Percentiles rank a stretch among this genome's conserved stretches.
These are phyloP conservation scores for Adineta ricciae DNA, from an alignment of 2,888 invertebrate species.

Conservation along the genomic window DNA sequence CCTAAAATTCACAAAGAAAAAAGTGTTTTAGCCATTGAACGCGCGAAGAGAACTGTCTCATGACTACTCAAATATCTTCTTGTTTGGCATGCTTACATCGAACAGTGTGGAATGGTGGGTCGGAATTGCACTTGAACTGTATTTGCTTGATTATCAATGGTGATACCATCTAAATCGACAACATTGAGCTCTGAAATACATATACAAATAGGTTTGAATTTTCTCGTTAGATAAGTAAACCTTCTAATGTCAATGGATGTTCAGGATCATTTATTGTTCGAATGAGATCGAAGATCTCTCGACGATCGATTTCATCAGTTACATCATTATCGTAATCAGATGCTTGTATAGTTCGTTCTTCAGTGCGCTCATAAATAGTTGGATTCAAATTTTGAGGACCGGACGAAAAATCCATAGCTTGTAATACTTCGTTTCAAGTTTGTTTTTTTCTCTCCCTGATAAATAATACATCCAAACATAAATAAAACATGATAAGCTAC, in stretches of 20 bases:
- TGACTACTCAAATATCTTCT: no score
- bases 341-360: constrained; percentile 22
- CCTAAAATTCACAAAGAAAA: not conserved
- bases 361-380: constrained; percentile 23
- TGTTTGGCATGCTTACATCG: constrained; percentile 57
- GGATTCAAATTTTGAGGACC: constrained; percentile 27
- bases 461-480: not conserved
- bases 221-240: not conserved
- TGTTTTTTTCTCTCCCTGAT: not conserved
- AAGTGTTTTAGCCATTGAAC: no score
- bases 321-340: constrained; percentile 28
- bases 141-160: constrained; percentile 60
- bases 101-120: constrained; percentile 96
- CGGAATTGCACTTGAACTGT: constrained; percentile 71
- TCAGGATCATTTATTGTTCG: constrained; percentile 91
- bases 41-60: no score
- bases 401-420: not conserved
- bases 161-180: constrained; percentile 28
- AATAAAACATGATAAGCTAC: not conserved
- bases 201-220: not conserved
- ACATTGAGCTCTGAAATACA: constrained; percentile 29
- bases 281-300: constrained; percentile 61
- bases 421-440: not conserved
- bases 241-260: constrained; percentile 82
- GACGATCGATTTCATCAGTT: constrained; percentile 26